Evolutionary conservation across 2,888 invertebrate genomes (phyloP).

Genomic region (Agrenia bidenticulata): DNA sequence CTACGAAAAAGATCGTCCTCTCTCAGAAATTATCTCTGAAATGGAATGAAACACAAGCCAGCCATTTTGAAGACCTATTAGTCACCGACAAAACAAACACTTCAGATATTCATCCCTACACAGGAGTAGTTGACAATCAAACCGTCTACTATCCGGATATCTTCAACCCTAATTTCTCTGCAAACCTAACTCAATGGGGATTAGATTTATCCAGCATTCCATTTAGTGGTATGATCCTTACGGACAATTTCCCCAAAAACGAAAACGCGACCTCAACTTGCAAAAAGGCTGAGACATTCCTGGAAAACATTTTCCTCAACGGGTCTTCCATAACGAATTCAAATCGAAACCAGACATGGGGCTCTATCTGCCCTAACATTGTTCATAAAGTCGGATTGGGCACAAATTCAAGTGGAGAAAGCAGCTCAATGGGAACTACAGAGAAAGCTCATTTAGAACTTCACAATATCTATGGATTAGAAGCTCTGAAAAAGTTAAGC

Average conservation of each 20-base stretch:
- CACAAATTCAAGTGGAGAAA: background rate
- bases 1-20: slow-evolving; percentile 30
- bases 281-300: slow-evolving; percentile 1
- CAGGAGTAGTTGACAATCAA: slow-evolving; percentile 20
- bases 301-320: slow-evolving; percentile 16
- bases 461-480: slow-evolving; percentile 64
- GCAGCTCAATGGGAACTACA: background rate
- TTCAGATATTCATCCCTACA: slow-evolving; percentile 16
- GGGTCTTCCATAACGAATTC: background rate
- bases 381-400: slow-evolving; percentile 7
- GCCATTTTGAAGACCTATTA: background rate
- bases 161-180: slow-evolving; percentile 22
- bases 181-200: background rate
- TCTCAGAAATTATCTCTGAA: slow-evolving; percentile 29
- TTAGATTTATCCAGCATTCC: slow-evolving; percentile 5
- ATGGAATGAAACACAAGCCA: slow-evolving; percentile 9
- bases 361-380: slow-evolving; percentile 31
- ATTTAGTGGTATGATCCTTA: slow-evolving; percentile 41
- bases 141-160: slow-evolving; percentile 33
- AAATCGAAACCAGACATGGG: slow-evolving; percentile 24
- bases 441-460: slow-evolving; percentile 56
- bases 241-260: slow-evolving; percentile 48
- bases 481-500: slow-evolving; percentile 44
- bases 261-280: slow-evolving; percentile 25
- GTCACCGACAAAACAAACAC: slow-evolving; percentile 14